These are phyloP conservation scores for Puffinus mauretanicus DNA, from an alignment of 2,113 vertebrate species.

Conservation along the genomic window DNA sequence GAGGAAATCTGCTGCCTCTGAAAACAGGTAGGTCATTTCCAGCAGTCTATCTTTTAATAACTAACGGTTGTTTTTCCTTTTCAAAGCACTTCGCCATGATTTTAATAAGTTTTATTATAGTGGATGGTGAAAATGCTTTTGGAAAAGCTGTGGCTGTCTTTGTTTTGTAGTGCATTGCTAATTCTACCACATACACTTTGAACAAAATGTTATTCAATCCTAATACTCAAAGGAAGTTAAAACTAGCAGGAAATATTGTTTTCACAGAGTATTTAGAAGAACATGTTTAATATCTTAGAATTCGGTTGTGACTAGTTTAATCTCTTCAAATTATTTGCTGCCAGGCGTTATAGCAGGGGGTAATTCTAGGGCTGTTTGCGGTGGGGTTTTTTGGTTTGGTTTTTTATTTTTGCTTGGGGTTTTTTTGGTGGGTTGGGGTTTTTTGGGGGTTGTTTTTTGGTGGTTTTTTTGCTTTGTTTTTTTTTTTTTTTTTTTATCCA, in stretches of 20 bases:
- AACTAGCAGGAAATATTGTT: not conserved
- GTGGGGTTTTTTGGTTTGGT: fast-evolving
- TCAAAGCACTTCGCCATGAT: not conserved
- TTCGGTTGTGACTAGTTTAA: not conserved
- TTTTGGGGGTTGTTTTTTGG: not conserved
- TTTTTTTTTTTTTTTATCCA: not conserved
- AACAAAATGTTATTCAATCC: not conserved
- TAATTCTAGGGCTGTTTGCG: not conserved
- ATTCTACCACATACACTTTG: not conserved
- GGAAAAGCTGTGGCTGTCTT: not conserved
- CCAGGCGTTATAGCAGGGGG: not conserved
- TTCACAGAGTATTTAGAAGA: not conserved
- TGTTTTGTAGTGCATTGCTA: not conserved
- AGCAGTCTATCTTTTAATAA: not conserved
- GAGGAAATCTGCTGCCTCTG: slow-evolving; percentile 72
- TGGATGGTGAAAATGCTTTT: not conserved
- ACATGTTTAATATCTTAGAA: not conserved
- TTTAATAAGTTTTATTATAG: not conserved
- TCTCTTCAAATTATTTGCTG: not conserved
- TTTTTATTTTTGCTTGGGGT: not conserved
- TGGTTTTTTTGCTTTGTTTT: not conserved
- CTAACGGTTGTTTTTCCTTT: fast-evolving
- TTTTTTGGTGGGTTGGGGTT: not conserved
- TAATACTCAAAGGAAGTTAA: not conserved
- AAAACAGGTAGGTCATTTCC: slow-evolving; percentile 72